Percentiles rank a stretch among this genome's conserved stretches.
phyloP scores from a whole-genome alignment of 2,113 vertebrate genomes.

The Chrysochloris asiatica region DNA sequence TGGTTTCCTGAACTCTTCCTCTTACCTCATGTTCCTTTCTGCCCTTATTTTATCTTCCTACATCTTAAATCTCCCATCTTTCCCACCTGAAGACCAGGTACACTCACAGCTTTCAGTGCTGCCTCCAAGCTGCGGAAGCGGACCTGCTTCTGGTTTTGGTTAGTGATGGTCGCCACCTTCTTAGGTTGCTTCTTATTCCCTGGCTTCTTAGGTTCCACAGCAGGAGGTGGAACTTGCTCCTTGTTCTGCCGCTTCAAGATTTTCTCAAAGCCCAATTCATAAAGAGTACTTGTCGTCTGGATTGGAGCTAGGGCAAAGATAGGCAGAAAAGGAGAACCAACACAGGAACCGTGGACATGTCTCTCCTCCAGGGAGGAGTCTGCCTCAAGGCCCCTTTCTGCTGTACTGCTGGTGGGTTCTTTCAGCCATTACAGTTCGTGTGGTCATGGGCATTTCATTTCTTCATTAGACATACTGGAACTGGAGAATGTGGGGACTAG shows the following conservation, averaged over 20 bases:
- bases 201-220: slow-evolving; percentile 84
- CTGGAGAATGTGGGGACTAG: background rate
- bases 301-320: slow-evolving; percentile 81
- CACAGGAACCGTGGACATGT: too few relatives aligned
- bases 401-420: background rate
- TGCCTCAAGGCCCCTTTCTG: background rate
- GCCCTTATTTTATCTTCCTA: background rate
- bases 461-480: slow-evolving; percentile 24
- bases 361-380: background rate
- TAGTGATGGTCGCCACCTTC: background rate
- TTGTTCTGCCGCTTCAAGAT: slow-evolving; percentile 92
- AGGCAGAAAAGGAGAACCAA: background rate
- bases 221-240: slow-evolving; percentile 92
- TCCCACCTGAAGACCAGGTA: background rate
- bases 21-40: background rate
- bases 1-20: background rate
- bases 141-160: slow-evolving; percentile 63
- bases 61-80: fast-evolving
- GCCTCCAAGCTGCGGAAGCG: slow-evolving; percentile 90
- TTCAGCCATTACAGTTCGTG: background rate
- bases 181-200: slow-evolving; percentile 83
- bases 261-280: slow-evolving; percentile 90
- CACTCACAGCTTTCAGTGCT: slow-evolving; percentile 92
- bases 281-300: slow-evolving; percentile 88
- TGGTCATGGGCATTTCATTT: background rate